Evolutionary conservation across 1,140 invertebrate species (phyloP).

Genomic region (Brachionus angularis): DNA sequence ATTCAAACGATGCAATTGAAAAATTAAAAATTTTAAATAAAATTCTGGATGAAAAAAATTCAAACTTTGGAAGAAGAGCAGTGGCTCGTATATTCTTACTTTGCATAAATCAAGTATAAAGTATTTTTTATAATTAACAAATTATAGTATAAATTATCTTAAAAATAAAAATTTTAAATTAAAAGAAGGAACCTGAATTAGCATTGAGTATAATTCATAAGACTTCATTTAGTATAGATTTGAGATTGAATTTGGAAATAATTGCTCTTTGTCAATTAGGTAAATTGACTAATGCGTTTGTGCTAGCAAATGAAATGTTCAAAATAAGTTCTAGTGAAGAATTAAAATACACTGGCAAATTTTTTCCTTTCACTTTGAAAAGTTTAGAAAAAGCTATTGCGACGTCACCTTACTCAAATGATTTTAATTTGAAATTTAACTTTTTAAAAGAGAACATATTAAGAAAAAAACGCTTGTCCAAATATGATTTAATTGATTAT

Average conservation of each 20-base stretch:
- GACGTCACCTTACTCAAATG: background rate
- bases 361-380: slow-evolving; percentile 17
- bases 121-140: background rate
- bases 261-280: slow-evolving; percentile 23
- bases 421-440: background rate
- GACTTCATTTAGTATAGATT: slow-evolving; percentile 3
- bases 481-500: slow-evolving; percentile 21
- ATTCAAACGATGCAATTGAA: background rate
- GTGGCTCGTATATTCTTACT: slow-evolving; percentile 15
- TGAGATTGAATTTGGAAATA: slow-evolving; percentile 23
- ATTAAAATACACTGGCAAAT: slow-evolving; percentile 21
- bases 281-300: slow-evolving; percentile 11
- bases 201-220: background rate
- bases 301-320: slow-evolving; percentile 30
- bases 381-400: slow-evolving; percentile 1
- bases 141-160: background rate
- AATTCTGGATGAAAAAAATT: slow-evolving; percentile 20
- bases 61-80: slow-evolving; percentile 3
- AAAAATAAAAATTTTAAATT: background rate
- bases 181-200: background rate
- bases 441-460: background rate
- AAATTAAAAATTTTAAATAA: slow-evolving; percentile 2
- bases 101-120: slow-evolving; percentile 5
- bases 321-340: background rate
- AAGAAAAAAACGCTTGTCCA: slow-evolving; percentile 1